These are phyloP conservation scores for Coelopa pilipes DNA, from an alignment of 2,888 invertebrate species.

Conservation along the genomic window DNA sequence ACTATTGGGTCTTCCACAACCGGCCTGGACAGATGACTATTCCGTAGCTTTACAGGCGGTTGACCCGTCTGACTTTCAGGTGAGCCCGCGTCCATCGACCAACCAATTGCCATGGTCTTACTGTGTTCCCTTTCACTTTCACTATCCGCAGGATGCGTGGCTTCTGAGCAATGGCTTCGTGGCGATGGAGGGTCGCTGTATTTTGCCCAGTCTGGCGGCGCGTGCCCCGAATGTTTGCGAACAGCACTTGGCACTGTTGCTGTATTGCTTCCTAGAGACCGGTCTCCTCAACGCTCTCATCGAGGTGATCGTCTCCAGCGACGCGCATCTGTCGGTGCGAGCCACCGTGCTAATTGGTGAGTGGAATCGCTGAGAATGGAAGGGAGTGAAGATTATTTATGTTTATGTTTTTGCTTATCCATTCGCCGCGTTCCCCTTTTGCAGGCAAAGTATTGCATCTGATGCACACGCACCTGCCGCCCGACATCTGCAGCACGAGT, in stretches of 20 bases:
- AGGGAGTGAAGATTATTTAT: neutral
- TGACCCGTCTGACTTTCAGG: constrained; percentile 83
- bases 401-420: constrained; percentile 3
- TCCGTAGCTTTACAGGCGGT: constrained; percentile 87
- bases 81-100: neutral
- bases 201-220: constrained; percentile 87
- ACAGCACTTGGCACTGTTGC: constrained; percentile 87
- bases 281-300: constrained; percentile 89
- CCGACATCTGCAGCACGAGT: constrained; percentile 84
- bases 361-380: neutral
- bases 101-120: neutral
- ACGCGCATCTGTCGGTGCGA: constrained; percentile 89
- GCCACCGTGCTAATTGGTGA: constrained; percentile 87
- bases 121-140: neutral
- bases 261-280: constrained; percentile 88
- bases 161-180: constrained; percentile 92
- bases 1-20: constrained; percentile 85
- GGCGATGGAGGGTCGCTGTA: constrained; percentile 87
- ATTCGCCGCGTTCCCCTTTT: constrained; percentile 13
- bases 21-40: constrained; percentile 93
- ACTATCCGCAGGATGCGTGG: constrained; percentile 77
- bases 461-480: constrained; percentile 85
- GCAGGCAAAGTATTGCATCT: constrained; percentile 86
- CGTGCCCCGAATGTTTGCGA: constrained; percentile 90
- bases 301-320: constrained; percentile 90